phyloP scores from a whole-genome alignment of 2,888 invertebrate species.

The Diarsia dahlii region DNA sequence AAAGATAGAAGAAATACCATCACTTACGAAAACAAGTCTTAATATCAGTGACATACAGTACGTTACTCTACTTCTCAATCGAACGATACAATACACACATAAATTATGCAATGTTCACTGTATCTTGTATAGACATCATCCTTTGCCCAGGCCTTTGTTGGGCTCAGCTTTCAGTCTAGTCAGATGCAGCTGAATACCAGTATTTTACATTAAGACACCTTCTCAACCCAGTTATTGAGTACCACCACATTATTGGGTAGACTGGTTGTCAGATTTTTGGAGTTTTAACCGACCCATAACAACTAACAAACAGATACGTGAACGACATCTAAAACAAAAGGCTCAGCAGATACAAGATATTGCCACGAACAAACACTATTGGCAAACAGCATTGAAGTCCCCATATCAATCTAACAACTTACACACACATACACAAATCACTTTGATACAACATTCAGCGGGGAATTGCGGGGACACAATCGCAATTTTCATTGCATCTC shows the following conservation, averaged over 20 bases:
- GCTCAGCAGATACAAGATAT: neutral
- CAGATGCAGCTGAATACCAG: neutral
- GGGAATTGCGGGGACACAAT: neutral
- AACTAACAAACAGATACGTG: neutral
- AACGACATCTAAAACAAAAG: neutral
- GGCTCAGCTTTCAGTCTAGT: neutral
- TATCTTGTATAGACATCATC: neutral
- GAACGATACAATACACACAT: neutral
- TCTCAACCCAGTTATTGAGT: neutral
- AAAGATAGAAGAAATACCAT: constrained; percentile 29
- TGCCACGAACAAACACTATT: neutral
- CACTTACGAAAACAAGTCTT: neutral
- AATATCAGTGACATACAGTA: neutral
- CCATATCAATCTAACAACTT: neutral
- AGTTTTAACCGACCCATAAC: no score
- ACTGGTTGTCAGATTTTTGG: neutral
- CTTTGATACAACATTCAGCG: neutral
- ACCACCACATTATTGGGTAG: neutral
- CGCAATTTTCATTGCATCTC: neutral
- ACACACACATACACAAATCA: neutral
- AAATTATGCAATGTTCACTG: neutral
- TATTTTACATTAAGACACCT: neutral
- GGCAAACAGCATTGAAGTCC: neutral
- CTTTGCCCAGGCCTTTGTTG: neutral
- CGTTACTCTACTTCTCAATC: neutral